Evolutionary conservation across 2,113 vertebrate species (phyloP), one percentile per base, ranked within the genome.

Genomic region (Peromyscus leucopus): DNA sequence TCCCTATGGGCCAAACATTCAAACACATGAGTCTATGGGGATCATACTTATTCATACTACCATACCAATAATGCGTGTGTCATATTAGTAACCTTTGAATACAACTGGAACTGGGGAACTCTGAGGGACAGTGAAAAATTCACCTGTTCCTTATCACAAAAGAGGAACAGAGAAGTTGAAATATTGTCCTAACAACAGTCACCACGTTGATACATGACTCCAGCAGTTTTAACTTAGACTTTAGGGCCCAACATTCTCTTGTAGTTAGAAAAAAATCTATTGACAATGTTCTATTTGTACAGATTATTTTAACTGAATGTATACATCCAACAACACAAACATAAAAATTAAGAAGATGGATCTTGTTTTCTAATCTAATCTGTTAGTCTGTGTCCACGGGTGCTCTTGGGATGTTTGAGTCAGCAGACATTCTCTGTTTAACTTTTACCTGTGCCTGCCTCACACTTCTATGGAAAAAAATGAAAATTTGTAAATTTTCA

Each of bases 401-500:
- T 75, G 42, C 5, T 89, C 72, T 63, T 42, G 24, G 36, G 57
- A 46, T 59, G 7, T 10, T 24, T 22, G 28, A 63, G n/a, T 75
- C 61, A 78, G 4, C 28, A 5, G 42, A 71, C 28, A 33, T 88
- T 82, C 75, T n/a, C 9, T 89, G 57, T 86, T 91, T 59, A 87
- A 67, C 61, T 69, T 89, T 55, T 24, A 57, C 21, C 83, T 89
- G 4, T 46, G 75, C 36, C 46, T 8, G 4, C 80, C n/a, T 94
- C 61, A 83, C 11, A 90, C 26, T 93, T 96, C 8, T 93, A 67
- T 87, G 42, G 72, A 63, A 90, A 92, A 42, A 55, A n/a, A 19
- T 33, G 24, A 46, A 84, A 15, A 89, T 46, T 55, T 94, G 57
- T 87, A 92, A 57, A 91, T 89, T 63, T 90, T 94, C 67, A 86